Conservation (phyloP, 2,888 invertebrate species). For the Polymixis lichenea region DNA sequence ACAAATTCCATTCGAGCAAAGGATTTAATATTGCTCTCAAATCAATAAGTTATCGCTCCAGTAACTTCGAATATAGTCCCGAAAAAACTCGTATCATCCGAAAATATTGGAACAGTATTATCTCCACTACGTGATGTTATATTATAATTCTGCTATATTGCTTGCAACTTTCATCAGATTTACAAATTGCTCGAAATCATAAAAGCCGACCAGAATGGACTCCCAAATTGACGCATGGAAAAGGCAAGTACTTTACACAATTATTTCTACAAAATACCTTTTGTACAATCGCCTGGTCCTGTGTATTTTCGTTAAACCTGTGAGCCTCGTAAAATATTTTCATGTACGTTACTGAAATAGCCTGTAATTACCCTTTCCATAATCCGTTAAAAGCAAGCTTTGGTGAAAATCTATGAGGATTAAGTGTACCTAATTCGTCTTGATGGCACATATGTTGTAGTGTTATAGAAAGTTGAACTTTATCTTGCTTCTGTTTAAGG, state of each 20-base stretch:
- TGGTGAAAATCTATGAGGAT: slow-evolving; percentile 30
- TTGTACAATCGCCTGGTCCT: slow-evolving; percentile 29
- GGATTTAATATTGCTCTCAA: slow-evolving; percentile 38
- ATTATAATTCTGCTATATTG: slow-evolving; percentile 14
- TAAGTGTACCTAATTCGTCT: neutral
- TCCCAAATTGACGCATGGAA: slow-evolving; percentile 39
- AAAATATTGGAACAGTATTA: slow-evolving; percentile 29
- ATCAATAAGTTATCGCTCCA: slow-evolving; percentile 24
- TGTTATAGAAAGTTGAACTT: neutral
- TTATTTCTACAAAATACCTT: slow-evolving; percentile 33
- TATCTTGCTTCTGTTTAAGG: too few relatives aligned
- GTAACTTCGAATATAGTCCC: slow-evolving; percentile 21
- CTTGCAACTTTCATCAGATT: slow-evolving; percentile 26
- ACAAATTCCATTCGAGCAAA: slow-evolving; percentile 23
- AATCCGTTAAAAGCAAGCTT: slow-evolving; percentile 57
- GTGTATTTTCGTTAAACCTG: slow-evolving; percentile 21
- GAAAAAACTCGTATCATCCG: slow-evolving; percentile 18
- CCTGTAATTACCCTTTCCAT: slow-evolving; percentile 33
- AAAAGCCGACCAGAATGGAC: slow-evolving; percentile 10
- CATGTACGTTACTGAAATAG: slow-evolving; percentile 33
- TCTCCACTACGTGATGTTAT: slow-evolving; percentile 2
- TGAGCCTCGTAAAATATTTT: slow-evolving; percentile 31
- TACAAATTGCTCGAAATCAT: slow-evolving; percentile 38
- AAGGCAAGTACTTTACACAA: slow-evolving; percentile 11
- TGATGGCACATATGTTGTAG: neutral